Evolutionary conservation across 2,888 invertebrate species (phyloP).

Genomic region (Latheticus oryzae): DNA sequence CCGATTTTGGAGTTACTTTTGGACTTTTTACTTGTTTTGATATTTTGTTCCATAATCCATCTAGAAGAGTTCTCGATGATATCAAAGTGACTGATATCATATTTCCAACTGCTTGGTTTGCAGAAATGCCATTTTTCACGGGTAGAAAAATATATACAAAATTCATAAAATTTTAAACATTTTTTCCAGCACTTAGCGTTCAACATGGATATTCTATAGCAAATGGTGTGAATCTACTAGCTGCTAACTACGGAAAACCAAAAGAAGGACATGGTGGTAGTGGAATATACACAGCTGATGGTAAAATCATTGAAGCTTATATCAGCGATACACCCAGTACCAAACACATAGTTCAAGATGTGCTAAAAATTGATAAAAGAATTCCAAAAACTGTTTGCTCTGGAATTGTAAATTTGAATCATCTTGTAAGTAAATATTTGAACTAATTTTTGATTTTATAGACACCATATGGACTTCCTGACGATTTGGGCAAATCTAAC

Average conservation of each 20-base stretch:
- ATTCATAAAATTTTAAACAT: not conserved
- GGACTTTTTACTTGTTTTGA: conserved; percentile 51
- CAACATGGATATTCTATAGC: conserved; percentile 51
- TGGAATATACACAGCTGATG: conserved; percentile 50
- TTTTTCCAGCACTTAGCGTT: conserved; percentile 49
- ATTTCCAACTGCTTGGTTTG: conserved; percentile 49
- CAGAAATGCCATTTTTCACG: conserved; percentile 48
- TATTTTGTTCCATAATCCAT: conserved; percentile 48
- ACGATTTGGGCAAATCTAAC: conserved; percentile 9
- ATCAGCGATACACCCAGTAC: conserved; percentile 43
- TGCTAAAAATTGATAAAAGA: not conserved
- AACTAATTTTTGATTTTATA: conserved; percentile 23
- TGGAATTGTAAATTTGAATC: not conserved
- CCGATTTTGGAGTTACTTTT: conserved; percentile 52
- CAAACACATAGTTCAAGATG: conserved; percentile 37
- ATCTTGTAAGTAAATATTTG: not conserved
- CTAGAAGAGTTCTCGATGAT: conserved; percentile 45
- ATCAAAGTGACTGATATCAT: conserved; percentile 48
- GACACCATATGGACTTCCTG: conserved; percentile 32
- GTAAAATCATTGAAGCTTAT: conserved; percentile 37
- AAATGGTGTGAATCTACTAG: conserved; percentile 52
- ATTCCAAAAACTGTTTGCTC: not conserved
- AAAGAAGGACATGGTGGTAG: conserved; percentile 50
- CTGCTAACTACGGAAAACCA: conserved; percentile 48
- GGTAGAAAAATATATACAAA: conserved; percentile 42